Base-by-base conservation (phyloP, 2,888 invertebrate species). In the Homarus gammarus region DNA sequence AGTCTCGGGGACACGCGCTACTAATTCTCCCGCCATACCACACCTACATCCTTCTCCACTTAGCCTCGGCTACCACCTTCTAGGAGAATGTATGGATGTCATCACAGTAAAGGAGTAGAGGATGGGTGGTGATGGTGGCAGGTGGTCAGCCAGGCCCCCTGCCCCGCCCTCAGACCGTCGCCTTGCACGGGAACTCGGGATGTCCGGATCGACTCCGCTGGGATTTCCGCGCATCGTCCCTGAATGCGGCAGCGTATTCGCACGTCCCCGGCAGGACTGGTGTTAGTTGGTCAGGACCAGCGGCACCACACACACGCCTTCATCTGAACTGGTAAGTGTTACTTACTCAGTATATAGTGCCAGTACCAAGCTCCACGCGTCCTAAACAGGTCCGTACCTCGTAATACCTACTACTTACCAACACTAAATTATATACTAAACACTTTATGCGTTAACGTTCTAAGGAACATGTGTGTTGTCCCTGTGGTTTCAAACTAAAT, bases 191-290 rank as follows among this genome's bases (percentile, higher is more conserved):
- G 79, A 56, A 36, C 79, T 56, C 36, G 79, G 79, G 79, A 79
- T 33, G 56, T 79, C 79, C 56, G 79, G 79, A 79, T 79, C 56
- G 36, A 56, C 51, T 36, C 36, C 38, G 31, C 51, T 61, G 79
- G 79, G 79, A 79, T 79, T 79, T 79, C 79, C 79, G 79, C 79
- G 79, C 51, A n/a, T 56, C 56, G 79, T 56, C 79, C 79, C 79
- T 79, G 79, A 79, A 27, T n/a, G 49, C 75, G 22, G 79, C 79
- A 79, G 51, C 51, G 79, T 79, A 79, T 51, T 79, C 79, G 79
- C 61, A 51, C 79, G 61, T 79, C 79, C 22, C 38, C 36, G 79
- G 36, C 79, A 40, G 79, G n/a, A 36, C 27, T 61, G 31, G 36
- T 36, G 61, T 79, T 79, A 79, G 79, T 79, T 36, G 79, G 79